Percentiles rank a stretch among this genome's conserved stretches.
phyloP scores from a whole-genome alignment of 1,140 invertebrate species.

The Coboldia fuscipes region DNA sequence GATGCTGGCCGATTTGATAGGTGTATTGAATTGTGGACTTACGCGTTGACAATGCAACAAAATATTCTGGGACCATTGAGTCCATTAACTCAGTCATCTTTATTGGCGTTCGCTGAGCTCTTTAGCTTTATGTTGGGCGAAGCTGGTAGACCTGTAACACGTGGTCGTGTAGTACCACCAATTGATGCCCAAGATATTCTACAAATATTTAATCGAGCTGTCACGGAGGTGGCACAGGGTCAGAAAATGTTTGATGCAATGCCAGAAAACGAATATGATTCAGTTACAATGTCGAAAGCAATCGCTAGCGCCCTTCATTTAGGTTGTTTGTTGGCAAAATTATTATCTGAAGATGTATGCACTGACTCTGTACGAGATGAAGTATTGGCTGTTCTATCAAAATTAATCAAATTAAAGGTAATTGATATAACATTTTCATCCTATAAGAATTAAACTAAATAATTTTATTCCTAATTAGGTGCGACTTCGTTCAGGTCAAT shows the following conservation, averaged over 20 bases:
- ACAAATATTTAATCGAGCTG: slow-evolving; percentile 55
- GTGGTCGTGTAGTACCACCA: slow-evolving; percentile 51
- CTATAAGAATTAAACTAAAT: slow-evolving; percentile 1
- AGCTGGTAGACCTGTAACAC: slow-evolving; percentile 37
- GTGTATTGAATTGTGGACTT: slow-evolving; percentile 86
- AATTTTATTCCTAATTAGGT: slow-evolving; percentile 6
- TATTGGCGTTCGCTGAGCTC: slow-evolving; percentile 84
- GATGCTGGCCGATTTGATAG: slow-evolving; percentile 81
- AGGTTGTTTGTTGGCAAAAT: slow-evolving; percentile 47
- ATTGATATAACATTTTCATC: slow-evolving; percentile 5
- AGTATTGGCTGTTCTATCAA: slow-evolving; percentile 39
- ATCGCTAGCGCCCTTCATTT: slow-evolving; percentile 71
- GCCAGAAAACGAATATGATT: slow-evolving; percentile 40
- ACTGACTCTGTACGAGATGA: slow-evolving; percentile 26
- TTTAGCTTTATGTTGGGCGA: slow-evolving; percentile 82
- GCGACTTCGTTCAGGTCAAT: slow-evolving; percentile 39
- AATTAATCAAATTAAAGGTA: slow-evolving; percentile 56
- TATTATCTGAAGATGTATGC: slow-evolving; percentile 28
- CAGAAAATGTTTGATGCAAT: slow-evolving; percentile 28
- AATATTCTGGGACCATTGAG: slow-evolving; percentile 70
- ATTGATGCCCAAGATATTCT: slow-evolving; percentile 63
- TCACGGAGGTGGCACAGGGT: slow-evolving; percentile 41
- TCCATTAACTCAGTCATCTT: slow-evolving; percentile 81
- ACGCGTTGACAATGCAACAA: slow-evolving; percentile 93
- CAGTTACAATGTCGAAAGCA: slow-evolving; percentile 56